phyloP scores from a whole-genome alignment of 2,113 vertebrate genomes.

The Percina caprodes region DNA sequence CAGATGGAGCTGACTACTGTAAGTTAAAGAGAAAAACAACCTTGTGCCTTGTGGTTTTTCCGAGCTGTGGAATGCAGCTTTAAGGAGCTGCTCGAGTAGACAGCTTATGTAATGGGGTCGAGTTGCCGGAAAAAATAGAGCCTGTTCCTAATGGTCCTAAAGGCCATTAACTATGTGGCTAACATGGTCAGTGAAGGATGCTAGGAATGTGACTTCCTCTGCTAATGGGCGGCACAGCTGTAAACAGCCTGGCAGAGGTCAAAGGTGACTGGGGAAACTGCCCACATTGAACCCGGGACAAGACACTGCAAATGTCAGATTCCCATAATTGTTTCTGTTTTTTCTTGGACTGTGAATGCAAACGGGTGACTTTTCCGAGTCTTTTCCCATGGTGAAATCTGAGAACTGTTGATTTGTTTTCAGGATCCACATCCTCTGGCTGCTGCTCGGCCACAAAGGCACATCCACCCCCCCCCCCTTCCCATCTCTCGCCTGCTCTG shows the following conservation, averaged over 20 bases:
- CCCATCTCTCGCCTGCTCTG: not conserved
- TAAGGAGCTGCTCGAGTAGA: conserved; percentile 47
- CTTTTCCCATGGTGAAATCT: conserved; percentile 72
- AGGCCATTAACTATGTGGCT: conserved; percentile 62
- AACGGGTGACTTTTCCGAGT: not conserved
- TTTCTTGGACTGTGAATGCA: conserved; percentile 3
- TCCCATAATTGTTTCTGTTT: conserved; percentile 39
- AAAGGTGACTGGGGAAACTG: conserved; percentile 60
- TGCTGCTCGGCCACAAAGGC: conserved; percentile 53
- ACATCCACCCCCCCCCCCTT: conserved; percentile 10
- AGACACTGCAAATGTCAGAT: conserved; percentile 63
- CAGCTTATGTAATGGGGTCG: conserved; percentile 64
- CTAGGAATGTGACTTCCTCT: conserved; percentile 67
- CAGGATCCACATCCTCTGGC: conserved; percentile 70
- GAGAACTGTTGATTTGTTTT: conserved; percentile 76
- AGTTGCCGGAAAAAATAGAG: conserved; percentile 41
- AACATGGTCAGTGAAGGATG: conserved; percentile 61
- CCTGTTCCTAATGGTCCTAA: conserved; percentile 52
- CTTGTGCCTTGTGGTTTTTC: conserved; percentile 30
- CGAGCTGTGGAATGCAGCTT: conserved; percentile 60
- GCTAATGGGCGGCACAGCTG: conserved; percentile 67
- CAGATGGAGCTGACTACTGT: conserved; percentile 38
- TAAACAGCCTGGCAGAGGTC: conserved; percentile 54
- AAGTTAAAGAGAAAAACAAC: conserved; percentile 60
- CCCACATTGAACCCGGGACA: conserved; percentile 58